phyloP scores from a whole-genome alignment of 2,888 invertebrate species.

The Uropetala carovei region DNA sequence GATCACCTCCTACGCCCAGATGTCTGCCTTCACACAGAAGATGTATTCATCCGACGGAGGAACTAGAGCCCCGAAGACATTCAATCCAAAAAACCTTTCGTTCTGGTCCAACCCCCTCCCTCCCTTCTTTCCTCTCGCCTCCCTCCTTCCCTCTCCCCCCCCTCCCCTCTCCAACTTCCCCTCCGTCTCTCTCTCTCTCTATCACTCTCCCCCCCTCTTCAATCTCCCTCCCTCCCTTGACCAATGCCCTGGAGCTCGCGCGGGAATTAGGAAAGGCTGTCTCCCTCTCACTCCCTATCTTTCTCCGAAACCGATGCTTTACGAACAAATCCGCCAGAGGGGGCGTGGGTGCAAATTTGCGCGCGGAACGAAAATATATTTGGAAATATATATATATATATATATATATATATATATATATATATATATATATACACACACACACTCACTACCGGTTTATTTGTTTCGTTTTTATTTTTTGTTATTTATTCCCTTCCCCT shows the following conservation, averaged over 20 bases:
- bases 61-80: conserved; percentile 14
- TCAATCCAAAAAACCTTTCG: neutral
- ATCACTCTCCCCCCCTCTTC: neutral
- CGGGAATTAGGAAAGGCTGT: neutral
- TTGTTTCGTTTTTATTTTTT: no score
- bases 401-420: no score
- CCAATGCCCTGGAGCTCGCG: neutral
- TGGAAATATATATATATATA: neutral
- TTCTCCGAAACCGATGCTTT: neutral
- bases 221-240: neutral
- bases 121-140: neutral
- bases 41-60: conserved; percentile 24
- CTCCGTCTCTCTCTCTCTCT: neutral
- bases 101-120: neutral
- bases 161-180: neutral
- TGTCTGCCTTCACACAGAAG: conserved; percentile 24
- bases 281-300: neutral
- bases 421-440: no score
- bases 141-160: neutral
- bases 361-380: neutral
- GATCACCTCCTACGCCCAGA: conserved; percentile 22
- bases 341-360: neutral
- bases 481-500: no score
- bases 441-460: no score
- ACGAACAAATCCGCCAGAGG: neutral